Conservation (phyloP, 2,113 vertebrate species). For the Apodemus sylvaticus region DNA sequence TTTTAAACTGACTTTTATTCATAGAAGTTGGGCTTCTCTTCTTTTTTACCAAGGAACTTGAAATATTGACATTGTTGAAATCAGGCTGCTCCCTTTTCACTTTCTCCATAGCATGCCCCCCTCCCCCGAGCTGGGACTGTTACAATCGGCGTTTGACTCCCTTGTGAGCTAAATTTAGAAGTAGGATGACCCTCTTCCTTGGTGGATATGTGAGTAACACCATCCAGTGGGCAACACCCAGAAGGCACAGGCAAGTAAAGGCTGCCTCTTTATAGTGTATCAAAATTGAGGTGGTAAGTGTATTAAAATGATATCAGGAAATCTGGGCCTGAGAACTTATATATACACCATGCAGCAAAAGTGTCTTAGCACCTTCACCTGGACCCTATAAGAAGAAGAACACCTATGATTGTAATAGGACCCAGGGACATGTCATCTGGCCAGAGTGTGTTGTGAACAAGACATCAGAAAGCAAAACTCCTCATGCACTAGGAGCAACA, state of each 20-base stretch:
- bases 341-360: background rate
- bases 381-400: background rate
- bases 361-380: background rate
- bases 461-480: background rate
- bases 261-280: background rate
- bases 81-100: background rate
- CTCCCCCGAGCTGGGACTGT: background rate
- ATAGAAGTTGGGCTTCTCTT: background rate
- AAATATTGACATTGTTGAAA: background rate
- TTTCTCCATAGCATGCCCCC: no score
- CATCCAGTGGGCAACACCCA: background rate
- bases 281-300: background rate
- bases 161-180: background rate
- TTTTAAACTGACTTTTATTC: slow-evolving; percentile 36
- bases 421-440: background rate
- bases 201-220: no score
- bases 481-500: background rate
- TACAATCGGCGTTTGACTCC: background rate
- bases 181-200: no score
- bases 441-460: background rate
- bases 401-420: background rate
- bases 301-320: background rate
- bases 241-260: background rate
- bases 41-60: slow-evolving; percentile 34
- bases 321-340: background rate